Evolutionary conservation across 1,140 invertebrate species (phyloP), one percentile per base, ranked within the genome.

Genomic region (Daktulosphaira vitifoliae): DNA sequence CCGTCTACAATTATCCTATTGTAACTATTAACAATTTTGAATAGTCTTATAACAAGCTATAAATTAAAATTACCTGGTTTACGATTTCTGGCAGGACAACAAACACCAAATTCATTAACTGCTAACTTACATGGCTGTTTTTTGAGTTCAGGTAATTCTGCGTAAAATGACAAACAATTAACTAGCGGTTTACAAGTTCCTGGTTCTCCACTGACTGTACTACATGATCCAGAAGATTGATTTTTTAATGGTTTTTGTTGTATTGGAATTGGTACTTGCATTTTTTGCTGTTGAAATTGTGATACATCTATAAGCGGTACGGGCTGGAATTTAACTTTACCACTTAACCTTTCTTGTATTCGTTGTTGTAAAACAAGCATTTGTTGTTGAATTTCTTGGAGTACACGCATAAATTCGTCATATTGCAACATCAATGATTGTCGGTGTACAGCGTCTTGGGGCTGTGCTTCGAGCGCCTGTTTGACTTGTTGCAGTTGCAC

Each of bases 131-230:
- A 79, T 13, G 77, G 76, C 46, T 74, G 74, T 62, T 73, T 73
- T 38, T 74, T 72, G 6, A 79, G 64, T 59, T 74, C 72, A 0
- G 76, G 74, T 23, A 79, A 71, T 67, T 78, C 76, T 0, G 76
- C 74, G 68, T 76, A 79, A 67, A 78, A 77, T 8, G 74, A 72
- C 18, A 77, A 71, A 68, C 78, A 79, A 62, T 74, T 73, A 20
- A 75, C 73, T 8, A 79, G 69, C 6, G 75, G 74, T 25, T 73
- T 72, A 56, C 77, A 79, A 6, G 69, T 59, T 23, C 77, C 77
- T 0, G 66, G 67, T 22, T 72, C 68, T 0, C 72, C 71, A n/a
- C 13, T 67, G 18, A 29, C 29, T 8, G 69, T 70, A 4, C 50
- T 66, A 59, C 72, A 73, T 1, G 68, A 67, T 25, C 51, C 51